Evolutionary conservation across 2,888 invertebrate species (phyloP), one percentile per base, ranked within the genome.

Genomic region (Malthinus flaveolus): DNA sequence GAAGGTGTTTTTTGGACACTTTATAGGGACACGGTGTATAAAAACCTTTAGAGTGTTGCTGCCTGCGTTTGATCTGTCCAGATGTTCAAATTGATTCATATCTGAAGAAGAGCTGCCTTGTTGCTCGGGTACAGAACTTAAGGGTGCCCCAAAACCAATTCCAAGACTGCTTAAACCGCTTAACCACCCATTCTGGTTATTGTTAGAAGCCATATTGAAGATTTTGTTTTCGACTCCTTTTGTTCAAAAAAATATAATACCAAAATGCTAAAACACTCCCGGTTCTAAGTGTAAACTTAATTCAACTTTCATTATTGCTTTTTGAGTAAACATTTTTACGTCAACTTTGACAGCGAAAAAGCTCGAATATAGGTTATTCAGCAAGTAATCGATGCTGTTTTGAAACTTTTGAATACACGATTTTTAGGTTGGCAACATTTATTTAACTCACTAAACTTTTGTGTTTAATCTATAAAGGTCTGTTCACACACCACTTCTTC

Each of bases 161-260:
- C 76, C 73, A 47, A 74, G 70, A 36, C 71, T 71, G 56, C 74
- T 66, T 42, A 42, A 42, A 60, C 72, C 72, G 62, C 76, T 76
- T 60, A 77, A 69, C 78, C 78, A 79, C 68, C 78, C 78, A 73
- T 78, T 79, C 74, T 79, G 78, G 70, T 78, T 78, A 71, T 78
- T 78, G 71, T 77, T 78, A 72, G 77, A 75, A 72, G 78, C 77
- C 78, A 78, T 78, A 75, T 77, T 78, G 61, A 60, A 56, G 23
- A 13, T 44, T 39, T 35, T 34, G 52, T 55, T 34, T 50, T 36
- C 45, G 39, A 46, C 49, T 49, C 49, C 45, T 42, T 53, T 23
- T 45, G 53, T 32, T 48, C 49, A 35, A 39, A 49, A 49, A n/a
- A 42, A 32, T 49, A 45, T 9, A 37, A 45, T 32, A 36, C 52